Percentiles rank a stretch among this genome's conserved stretches.
These are phyloP conservation scores for Clarias batrachus DNA, from an alignment of 2,113 vertebrate species.

Conservation along the genomic window DNA sequence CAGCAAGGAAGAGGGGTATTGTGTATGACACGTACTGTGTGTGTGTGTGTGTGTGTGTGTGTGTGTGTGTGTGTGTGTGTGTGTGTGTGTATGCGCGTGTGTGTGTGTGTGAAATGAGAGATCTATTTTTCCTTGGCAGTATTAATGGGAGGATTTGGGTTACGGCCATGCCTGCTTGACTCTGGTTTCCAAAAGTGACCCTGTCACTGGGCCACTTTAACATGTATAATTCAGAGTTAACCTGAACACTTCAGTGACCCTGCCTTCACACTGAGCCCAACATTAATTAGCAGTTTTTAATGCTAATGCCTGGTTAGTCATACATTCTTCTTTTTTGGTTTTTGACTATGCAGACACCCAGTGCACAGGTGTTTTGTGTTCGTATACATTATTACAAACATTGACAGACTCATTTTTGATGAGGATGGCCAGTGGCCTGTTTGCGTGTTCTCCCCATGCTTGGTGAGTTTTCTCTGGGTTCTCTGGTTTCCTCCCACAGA, in stretches of 20 bases:
- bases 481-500: no score
- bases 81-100: neutral
- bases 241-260: slow-evolving; percentile 15
- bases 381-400: neutral
- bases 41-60: neutral
- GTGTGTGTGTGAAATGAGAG: slow-evolving; percentile 26
- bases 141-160: slow-evolving; percentile 33
- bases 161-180: slow-evolving; percentile 37
- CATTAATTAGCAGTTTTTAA: neutral
- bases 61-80: neutral
- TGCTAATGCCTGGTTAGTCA: neutral
- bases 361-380: neutral
- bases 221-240: slow-evolving; percentile 53
- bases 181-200: slow-evolving; percentile 50
- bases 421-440: no score
- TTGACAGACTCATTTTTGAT: no score
- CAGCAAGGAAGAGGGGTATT: neutral
- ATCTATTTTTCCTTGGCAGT: slow-evolving; percentile 45
- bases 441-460: no score
- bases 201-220: slow-evolving; percentile 39
- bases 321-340: neutral
- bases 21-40: neutral
- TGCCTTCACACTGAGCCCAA: slow-evolving; percentile 11
- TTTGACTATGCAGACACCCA: neutral
- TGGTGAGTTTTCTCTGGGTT: no score